phyloP scores from a whole-genome alignment of 2,888 invertebrate species.

The Phyllotreta striolata region DNA sequence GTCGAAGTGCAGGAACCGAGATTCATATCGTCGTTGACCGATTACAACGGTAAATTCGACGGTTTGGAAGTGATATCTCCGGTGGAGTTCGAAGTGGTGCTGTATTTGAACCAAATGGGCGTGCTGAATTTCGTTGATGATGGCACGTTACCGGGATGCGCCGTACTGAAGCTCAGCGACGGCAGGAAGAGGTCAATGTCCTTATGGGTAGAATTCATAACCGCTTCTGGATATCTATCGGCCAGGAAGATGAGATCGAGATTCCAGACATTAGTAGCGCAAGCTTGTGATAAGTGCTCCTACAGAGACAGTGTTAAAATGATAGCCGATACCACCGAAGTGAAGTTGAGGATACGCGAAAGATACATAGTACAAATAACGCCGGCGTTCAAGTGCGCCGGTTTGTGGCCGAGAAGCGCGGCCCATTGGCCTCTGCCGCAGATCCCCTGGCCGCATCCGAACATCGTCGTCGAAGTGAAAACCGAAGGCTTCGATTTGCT shows the following conservation, averaged over 20 bases:
- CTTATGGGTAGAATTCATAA: conserved; percentile 91
- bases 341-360: conserved; percentile 78
- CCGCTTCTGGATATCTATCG: conserved; percentile 84
- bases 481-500: conserved; percentile 84
- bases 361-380: conserved; percentile 83
- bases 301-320: conserved; percentile 82
- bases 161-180: conserved; percentile 84
- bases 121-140: conserved; percentile 90
- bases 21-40: conserved; percentile 79
- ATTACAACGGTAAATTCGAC: conserved; percentile 78
- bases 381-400: conserved; percentile 82
- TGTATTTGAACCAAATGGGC: conserved; percentile 88
- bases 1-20: conserved; percentile 86
- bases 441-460: conserved; percentile 83
- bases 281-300: conserved; percentile 82
- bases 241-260: conserved; percentile 84
- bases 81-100: conserved; percentile 81
- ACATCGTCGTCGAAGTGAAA: conserved; percentile 80
- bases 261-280: conserved; percentile 80
- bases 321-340: conserved; percentile 84
- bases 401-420: conserved; percentile 85
- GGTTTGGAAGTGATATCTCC: conserved; percentile 81
- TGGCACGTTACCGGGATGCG: conserved; percentile 82
- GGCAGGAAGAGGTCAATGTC: conserved; percentile 88
- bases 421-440: conserved; percentile 83